Base-by-base conservation (phyloP, 2,797 vertebrate genomes). In the Notolepis coatsorum region DNA sequence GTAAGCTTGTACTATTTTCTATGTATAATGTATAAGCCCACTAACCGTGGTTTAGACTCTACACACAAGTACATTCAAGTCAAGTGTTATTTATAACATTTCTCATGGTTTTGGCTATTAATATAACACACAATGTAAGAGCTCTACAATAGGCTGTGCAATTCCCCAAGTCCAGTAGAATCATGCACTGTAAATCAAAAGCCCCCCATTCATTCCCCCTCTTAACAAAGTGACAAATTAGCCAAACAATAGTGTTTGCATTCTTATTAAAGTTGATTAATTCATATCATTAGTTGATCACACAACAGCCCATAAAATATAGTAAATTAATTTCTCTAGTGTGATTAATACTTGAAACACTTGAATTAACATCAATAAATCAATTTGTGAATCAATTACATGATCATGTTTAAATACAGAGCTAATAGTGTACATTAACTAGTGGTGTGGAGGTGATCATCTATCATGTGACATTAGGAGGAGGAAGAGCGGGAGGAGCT, bases 231-330 rank as follows among this genome's bases (percentile, higher is more conserved):
- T 93, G 93, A 94, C 91, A 94, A 94, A 94, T 94, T 94, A 90
- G 84, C 89, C 68, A 65, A 91, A 93, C 91, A 92, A 92, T 91
- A 89, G 73, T 89, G 90, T 92, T 94, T 92, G 93, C 92, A 93
- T 93, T 93, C 92, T 93, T 94, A 94, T 94, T 94, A 93, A 92
- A 94, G 81, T 92, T 94, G 93, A 94, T 94, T 94, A 93, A 94
- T 94, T 93, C 81, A 91, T 93, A 92, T 91, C 89, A 92, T 90
- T 93, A 93, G 87, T 90, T 88, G 85, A 91, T 89, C 88, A 57
- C 85, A 84, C 86, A 88, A 92, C 83, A 92, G 92, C 91, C 93
- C 89, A 86, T 75, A 88, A 92, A 91, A 89, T 92, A 86, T 87
- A 87, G 80, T 39, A 85, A 87, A 91, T 92, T 92, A 93, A 91